Evolutionary conservation across 92 coral and sea anemone genomes (phyloP).

Genomic region (Blastomussa wellsi): DNA sequence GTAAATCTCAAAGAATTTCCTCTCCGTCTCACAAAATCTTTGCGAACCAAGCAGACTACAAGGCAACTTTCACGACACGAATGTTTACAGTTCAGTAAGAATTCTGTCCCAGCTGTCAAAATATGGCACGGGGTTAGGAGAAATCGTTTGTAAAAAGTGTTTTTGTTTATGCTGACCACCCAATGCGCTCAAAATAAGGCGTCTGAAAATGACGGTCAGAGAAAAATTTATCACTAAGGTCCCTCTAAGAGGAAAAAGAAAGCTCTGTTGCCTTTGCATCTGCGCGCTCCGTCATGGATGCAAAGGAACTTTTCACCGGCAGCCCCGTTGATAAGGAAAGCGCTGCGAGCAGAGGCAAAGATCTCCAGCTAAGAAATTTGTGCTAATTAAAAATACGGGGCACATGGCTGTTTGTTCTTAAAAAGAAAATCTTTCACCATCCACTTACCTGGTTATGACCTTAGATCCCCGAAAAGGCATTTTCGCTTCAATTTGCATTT

Average conservation of each 20-base stretch:
- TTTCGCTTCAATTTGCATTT: background rate
- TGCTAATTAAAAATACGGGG: background rate
- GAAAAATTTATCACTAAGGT: background rate
- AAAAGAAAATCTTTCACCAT: background rate
- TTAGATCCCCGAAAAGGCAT: background rate
- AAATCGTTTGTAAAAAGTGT: background rate
- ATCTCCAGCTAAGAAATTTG: background rate
- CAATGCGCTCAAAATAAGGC: background rate
- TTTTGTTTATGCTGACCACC: slow-evolving; percentile 11
- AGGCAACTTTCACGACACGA: background rate
- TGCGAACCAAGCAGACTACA: background rate
- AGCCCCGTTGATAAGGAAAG: background rate
- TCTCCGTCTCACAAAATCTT: background rate
- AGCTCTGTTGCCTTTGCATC: background rate
- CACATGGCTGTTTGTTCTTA: background rate
- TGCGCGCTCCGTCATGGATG: background rate
- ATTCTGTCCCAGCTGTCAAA: background rate
- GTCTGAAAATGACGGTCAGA: background rate
- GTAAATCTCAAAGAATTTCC: slow-evolving; percentile 8
- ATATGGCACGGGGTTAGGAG: background rate
- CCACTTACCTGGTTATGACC: background rate
- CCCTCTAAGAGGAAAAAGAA: background rate
- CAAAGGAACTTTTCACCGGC: background rate
- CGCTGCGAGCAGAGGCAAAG: background rate
- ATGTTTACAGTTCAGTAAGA: slow-evolving; percentile 12